phyloP scores from a whole-genome alignment of 2,888 invertebrate genomes.

The Spatulosminthurus flaviceps region DNA sequence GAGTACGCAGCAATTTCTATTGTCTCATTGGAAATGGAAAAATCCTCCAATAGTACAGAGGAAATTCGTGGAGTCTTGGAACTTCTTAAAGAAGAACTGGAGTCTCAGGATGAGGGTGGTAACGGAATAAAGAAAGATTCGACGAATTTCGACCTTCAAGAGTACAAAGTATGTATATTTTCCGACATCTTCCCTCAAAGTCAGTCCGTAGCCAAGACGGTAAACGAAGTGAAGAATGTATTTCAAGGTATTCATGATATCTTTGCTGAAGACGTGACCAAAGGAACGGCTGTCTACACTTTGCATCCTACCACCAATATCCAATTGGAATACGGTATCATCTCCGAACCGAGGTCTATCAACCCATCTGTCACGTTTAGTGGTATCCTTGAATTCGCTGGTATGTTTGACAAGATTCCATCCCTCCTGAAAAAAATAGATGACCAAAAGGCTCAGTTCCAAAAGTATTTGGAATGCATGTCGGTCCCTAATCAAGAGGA shows the following conservation, averaged over 20 bases:
- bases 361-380: neutral
- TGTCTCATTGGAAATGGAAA: neutral
- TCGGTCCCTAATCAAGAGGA: neutral
- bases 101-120: neutral
- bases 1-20: neutral
- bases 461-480: neutral
- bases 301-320: neutral
- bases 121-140: neutral
- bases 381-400: neutral
- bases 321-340: conserved; percentile 10
- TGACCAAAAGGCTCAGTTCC: neutral
- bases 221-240: neutral
- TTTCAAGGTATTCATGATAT: neutral
- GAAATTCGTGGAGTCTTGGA: neutral
- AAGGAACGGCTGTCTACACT: neutral
- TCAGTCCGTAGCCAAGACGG: neutral
- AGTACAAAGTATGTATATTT: neutral
- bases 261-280: neutral
- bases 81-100: neutral
- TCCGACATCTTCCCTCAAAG: neutral
- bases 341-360: neutral
- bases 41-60: neutral
- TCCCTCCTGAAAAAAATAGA: neutral
- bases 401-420: neutral
- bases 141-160: neutral